A percentile compares a stretch with the other conserved stretches of the same genome.
Evolutionary conservation across 2,888 invertebrate species (phyloP).

Genomic region (Yponomeuta plumbellus): DNA sequence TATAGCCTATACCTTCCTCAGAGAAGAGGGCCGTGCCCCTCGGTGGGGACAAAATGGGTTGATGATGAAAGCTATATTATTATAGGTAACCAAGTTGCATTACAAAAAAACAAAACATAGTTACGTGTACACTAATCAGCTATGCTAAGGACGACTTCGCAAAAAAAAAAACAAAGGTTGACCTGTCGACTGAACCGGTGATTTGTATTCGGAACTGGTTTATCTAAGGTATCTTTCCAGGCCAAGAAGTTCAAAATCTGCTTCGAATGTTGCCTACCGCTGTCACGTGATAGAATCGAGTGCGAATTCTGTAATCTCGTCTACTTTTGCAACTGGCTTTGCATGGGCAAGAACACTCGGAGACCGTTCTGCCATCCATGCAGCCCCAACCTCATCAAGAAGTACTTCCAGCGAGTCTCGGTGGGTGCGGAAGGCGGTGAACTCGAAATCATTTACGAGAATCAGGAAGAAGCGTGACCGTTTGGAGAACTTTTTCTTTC

Average conservation of each 20-base stretch:
- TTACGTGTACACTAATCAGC: too few relatives aligned
- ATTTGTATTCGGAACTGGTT: background rate
- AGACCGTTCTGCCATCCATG: conserved; percentile 53
- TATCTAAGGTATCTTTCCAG: conserved; percentile 30
- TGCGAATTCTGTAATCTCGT: conserved; percentile 49
- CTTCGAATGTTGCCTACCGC: conserved; percentile 56
- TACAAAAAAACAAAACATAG: too few relatives aligned
- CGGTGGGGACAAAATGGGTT: too few relatives aligned
- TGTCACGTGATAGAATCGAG: conserved; percentile 35
- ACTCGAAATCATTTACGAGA: background rate
- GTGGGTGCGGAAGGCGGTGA: background rate
- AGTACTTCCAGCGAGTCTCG: conserved; percentile 31
- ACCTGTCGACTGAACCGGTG: background rate
- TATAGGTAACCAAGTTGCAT: too few relatives aligned
- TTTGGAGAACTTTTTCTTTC: background rate
- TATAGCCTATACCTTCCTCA: too few relatives aligned
- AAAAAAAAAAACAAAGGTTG: too few relatives aligned
- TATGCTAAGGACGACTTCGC: too few relatives aligned
- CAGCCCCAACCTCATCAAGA: conserved; percentile 40
- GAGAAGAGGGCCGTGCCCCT: too few relatives aligned
- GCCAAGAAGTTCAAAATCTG: conserved; percentile 52
- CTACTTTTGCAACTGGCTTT: conserved; percentile 49
- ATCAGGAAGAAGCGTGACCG: background rate
- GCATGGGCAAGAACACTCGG: conserved; percentile 43
- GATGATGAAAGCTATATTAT: too few relatives aligned